Base-by-base conservation (phyloP, 2,797 vertebrate genomes). In the Calcarius lapponicus region DNA sequence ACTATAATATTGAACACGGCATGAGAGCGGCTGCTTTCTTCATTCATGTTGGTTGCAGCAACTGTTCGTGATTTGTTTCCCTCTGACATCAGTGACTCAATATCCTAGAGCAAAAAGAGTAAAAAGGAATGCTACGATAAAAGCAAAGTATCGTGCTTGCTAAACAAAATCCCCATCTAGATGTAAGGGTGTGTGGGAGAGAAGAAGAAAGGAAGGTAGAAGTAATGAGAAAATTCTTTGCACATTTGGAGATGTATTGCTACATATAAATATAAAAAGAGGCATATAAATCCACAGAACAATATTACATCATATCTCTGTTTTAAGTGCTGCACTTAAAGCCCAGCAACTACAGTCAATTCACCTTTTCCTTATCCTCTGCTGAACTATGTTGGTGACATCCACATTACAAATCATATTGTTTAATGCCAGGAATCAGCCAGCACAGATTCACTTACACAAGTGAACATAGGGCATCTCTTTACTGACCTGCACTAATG, bases 1-100 rank as follows among this genome's bases (percentile, higher is more conserved):
- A 99, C 98, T 80, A 99, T 98, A 94, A 99, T 99, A 92, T 98
- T 99, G 98, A 99, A 99, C 76, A 99, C 99, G 3, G 98, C 99
- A 17, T 99, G 99, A 31, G 99, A 99, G 32, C 99, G 99, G 86
- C 99, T 99, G 98, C 99, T 99, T 97, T 99, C 99, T 90, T 99
- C 99, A 19, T 99, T 99, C 99, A 99, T 99, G 98, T 99, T 99
- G 90, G 99, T 99, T 72, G 99, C 99, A 31, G 99, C 99, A 45
- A 99, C 99, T 1, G 99, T 99, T 73, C 99, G 98, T 53, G 99
- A 99, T 96, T 99, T 99, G 97, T 99, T 99, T 87, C 99, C 99
- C 96, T 99, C 99, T 1, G 99, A 99, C 99, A 99, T 99, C 92
- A 99, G 84, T 92, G 99, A 99, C 96, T 99, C 99, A 61, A 99